Conservation (phyloP, 1,140 invertebrate species). For the Druon quercuslanigerum region DNA sequence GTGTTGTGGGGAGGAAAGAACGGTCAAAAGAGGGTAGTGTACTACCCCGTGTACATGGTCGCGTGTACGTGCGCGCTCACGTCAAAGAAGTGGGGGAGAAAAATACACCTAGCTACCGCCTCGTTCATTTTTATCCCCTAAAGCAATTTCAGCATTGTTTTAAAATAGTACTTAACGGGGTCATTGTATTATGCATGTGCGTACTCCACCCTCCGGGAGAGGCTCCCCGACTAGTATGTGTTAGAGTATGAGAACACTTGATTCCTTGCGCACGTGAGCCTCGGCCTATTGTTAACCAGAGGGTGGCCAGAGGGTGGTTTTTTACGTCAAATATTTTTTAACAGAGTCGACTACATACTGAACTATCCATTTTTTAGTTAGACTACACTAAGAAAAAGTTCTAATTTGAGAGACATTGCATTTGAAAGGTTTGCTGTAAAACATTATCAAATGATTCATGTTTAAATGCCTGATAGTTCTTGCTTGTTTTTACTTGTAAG, state of each 20-base stretch:
- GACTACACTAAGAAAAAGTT: too few relatives aligned
- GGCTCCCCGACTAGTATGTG: conserved; percentile 59
- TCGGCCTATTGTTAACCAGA: conserved; percentile 73
- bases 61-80: conserved; percentile 55
- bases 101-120: conserved; percentile 74
- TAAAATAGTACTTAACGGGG: conserved; percentile 77
- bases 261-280: conserved; percentile 75
- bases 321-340: conserved; percentile 69
- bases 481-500: too few relatives aligned
- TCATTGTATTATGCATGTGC: conserved; percentile 77
- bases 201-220: conserved; percentile 61
- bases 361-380: neutral
- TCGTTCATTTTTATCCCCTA: conserved; percentile 77
- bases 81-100: conserved; percentile 70
- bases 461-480: too few relatives aligned
- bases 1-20: too few relatives aligned
- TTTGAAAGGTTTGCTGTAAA: too few relatives aligned
- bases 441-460: too few relatives aligned
- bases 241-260: conserved; percentile 73
- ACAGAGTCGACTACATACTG: conserved; percentile 49
- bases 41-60: conserved; percentile 63
- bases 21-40: conserved; percentile 60
- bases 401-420: too few relatives aligned
- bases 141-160: conserved; percentile 78
- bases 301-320: conserved; percentile 55